A percentile compares a stretch with the other conserved stretches of the same genome.
phyloP scores from a whole-genome alignment of 2,888 invertebrate genomes.

The Seira ritae region DNA sequence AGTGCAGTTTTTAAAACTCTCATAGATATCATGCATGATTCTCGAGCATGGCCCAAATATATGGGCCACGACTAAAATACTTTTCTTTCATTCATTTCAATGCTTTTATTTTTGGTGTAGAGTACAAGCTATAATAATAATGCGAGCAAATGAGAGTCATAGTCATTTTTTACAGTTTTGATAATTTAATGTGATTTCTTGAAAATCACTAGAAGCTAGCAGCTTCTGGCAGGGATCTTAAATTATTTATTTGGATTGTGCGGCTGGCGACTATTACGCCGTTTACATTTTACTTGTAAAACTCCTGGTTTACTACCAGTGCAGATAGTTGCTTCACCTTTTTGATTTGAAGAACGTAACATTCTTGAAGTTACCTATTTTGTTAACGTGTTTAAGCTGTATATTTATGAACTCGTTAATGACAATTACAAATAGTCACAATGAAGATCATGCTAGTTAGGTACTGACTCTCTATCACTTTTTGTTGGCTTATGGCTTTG shows the following conservation, averaged over 20 bases:
- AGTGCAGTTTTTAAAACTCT: conserved; percentile 14
- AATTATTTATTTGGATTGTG: too few relatives aligned
- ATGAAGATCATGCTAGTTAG: background rate
- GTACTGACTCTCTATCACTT: too few relatives aligned
- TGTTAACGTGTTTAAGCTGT: background rate
- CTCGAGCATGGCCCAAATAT: conserved; percentile 38
- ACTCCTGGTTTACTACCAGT: background rate
- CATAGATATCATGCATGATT: background rate
- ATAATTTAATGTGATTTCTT: conserved; percentile 18
- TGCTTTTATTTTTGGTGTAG: background rate
- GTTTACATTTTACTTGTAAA: too few relatives aligned
- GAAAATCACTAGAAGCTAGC: background rate
- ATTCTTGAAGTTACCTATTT: background rate
- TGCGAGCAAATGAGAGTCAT: conserved; percentile 42
- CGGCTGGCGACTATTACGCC: too few relatives aligned
- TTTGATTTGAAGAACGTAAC: background rate
- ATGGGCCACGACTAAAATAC: conserved; percentile 7
- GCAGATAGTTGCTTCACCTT: background rate
- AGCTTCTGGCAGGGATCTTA: too few relatives aligned
- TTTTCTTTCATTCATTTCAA: background rate
- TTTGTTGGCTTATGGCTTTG: background rate
- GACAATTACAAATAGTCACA: background rate
- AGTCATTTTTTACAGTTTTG: background rate
- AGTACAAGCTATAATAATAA: background rate
- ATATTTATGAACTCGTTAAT: background rate